Percentiles rank a stretch among this genome's conserved stretches.
phyloP scores from a whole-genome alignment of 2,888 invertebrate genomes.

The Neoaliturus tenellus region DNA sequence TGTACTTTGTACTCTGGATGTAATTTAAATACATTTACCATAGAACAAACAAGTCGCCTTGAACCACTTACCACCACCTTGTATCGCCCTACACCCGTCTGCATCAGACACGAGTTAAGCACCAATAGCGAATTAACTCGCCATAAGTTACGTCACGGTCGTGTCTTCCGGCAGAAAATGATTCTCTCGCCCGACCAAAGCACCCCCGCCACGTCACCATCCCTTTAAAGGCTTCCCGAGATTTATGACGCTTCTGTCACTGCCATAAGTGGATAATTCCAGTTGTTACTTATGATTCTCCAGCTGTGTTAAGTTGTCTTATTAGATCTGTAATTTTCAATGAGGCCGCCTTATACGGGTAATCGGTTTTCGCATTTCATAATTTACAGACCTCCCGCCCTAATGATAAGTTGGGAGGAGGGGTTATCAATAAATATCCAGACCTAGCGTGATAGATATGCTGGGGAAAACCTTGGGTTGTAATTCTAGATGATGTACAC shows the following conservation, averaged over 20 bases:
- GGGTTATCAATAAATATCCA: slow-evolving; percentile 17
- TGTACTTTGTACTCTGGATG: no score
- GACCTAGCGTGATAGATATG: not conserved
- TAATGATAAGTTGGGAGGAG: slow-evolving; percentile 17
- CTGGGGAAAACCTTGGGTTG: not conserved
- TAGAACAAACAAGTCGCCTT: no score
- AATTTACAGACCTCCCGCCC: not conserved
- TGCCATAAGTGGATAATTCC: slow-evolving; percentile 31
- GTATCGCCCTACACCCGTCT: no score
- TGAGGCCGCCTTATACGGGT: slow-evolving; percentile 28
- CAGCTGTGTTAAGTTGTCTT: slow-evolving; percentile 4
- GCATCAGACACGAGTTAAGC: no score
- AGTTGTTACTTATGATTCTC: not conserved
- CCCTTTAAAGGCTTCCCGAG: not conserved
- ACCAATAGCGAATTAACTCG: no score
- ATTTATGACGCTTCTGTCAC: slow-evolving; percentile 44
- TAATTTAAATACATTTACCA: no score
- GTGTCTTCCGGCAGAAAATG: not conserved
- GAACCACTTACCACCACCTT: no score
- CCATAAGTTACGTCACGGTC: not conserved
- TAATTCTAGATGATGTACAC: not conserved
- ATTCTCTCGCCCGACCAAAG: not conserved
- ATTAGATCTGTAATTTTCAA: slow-evolving; percentile 39
- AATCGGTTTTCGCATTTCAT: slow-evolving; percentile 18
- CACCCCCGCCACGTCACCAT: not conserved